phyloP scores from a whole-genome alignment of 2,797 vertebrate species.

The Malurus leucopterus region DNA sequence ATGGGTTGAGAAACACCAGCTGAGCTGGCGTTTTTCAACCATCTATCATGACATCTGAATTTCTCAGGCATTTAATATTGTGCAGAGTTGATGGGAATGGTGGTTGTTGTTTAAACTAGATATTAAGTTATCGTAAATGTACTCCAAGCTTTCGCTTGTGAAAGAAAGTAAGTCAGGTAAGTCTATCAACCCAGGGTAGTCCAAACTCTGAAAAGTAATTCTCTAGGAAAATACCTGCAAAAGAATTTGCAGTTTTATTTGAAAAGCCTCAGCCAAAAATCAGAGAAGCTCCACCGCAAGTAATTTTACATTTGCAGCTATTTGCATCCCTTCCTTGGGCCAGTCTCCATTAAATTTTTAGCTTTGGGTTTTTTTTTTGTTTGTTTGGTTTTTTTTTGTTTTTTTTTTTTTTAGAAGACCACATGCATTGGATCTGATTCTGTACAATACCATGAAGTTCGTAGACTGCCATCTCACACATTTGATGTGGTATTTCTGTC shows the following conservation, averaged over 20 bases:
- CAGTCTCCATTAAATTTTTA: not conserved
- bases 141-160: not conserved
- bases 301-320: not conserved
- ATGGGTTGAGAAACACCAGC: slow-evolving; percentile 24
- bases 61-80: not conserved
- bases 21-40: not conserved
- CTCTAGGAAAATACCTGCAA: not conserved
- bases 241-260: not conserved
- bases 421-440: not conserved
- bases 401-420: not conserved
- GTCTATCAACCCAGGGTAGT: not conserved
- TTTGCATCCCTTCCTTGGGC: not conserved
- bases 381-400: too few relatives aligned
- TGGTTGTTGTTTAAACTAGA: not conserved
- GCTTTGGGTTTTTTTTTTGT: too few relatives aligned
- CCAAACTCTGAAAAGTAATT: not conserved
- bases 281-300: not conserved
- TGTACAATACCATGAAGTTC: not conserved
- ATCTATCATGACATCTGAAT: not conserved
- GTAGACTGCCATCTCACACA: not conserved
- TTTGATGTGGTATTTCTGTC: not conserved
- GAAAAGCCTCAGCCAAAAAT: not conserved
- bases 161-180: not conserved
- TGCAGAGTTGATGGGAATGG: not conserved
- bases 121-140: not conserved